Percentiles rank a stretch among this genome's conserved stretches.
Conservation (phyloP, 1,140 invertebrate genomes). For the Oncopeltus fasciatus region DNA sequence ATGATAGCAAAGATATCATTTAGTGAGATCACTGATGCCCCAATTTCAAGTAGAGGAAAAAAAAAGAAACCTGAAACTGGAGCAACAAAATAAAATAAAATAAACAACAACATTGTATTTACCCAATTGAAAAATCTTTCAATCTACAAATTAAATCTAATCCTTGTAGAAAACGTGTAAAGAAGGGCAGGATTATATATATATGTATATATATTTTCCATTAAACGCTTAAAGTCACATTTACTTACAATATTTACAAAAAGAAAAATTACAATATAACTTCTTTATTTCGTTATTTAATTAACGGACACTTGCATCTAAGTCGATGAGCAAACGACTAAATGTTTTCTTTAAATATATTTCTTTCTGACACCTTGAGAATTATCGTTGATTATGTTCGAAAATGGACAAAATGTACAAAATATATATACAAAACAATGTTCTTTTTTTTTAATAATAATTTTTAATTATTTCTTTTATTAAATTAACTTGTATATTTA, state of each 20-base stretch:
- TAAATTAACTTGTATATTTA: slow-evolving; percentile 7
- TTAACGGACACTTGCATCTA: slow-evolving; percentile 6
- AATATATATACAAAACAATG: slow-evolving; percentile 19
- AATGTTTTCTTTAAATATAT: background rate
- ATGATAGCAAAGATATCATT: no score
- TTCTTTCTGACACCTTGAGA: slow-evolving; percentile 18
- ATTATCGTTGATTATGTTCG: slow-evolving; percentile 21
- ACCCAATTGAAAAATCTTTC: slow-evolving; percentile 4
- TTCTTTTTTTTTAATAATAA: slow-evolving; percentile 15
- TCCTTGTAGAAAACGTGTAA: slow-evolving; percentile 24
- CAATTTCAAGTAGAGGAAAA: slow-evolving; percentile 3
- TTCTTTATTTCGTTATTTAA: slow-evolving; percentile 1
- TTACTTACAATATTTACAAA: slow-evolving; percentile 24
- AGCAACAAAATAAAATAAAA: slow-evolving; percentile 4
- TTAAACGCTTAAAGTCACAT: slow-evolving; percentile 19
- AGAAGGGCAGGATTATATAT: slow-evolving; percentile 23
- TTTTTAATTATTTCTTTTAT: no score
- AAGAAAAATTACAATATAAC: background rate
- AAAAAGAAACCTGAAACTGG: slow-evolving; percentile 10
- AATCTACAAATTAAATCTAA: slow-evolving; percentile 12
- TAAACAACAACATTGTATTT: slow-evolving; percentile 4
- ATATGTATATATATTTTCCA: slow-evolving; percentile 2
- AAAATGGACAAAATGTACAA: slow-evolving; percentile 20
- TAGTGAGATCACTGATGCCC: slow-evolving; percentile 14
- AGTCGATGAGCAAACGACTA: slow-evolving; percentile 7